phyloP scores from a whole-genome alignment of 2,797 vertebrate species.

The Hyperoplus immaculatus region DNA sequence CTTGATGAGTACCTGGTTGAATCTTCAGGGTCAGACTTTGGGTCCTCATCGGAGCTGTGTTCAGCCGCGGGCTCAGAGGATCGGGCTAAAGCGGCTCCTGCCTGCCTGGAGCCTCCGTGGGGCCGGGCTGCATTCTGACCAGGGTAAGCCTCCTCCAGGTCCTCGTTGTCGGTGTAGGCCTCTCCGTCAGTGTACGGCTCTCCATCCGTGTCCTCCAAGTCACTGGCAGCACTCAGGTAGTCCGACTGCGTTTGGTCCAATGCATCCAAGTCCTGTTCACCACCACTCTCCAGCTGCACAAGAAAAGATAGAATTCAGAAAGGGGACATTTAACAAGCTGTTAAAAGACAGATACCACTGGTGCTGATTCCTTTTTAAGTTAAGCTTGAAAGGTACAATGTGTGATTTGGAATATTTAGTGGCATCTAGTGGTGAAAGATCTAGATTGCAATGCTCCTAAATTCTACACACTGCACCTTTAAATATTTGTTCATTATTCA shows the following conservation, averaged over 20 bases:
- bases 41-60: constrained; percentile 47
- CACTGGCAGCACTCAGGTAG: constrained; percentile 94
- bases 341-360: neutral
- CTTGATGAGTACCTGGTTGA: constrained; percentile 31
- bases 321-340: neutral
- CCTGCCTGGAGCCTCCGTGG: constrained; percentile 42
- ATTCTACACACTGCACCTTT: too few relatives aligned
- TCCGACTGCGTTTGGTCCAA: constrained; percentile 83
- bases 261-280: constrained; percentile 86
- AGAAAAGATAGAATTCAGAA: neutral
- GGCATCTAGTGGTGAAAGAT: too few relatives aligned
- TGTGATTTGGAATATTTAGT: too few relatives aligned
- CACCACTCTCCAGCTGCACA: constrained; percentile 87
- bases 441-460: too few relatives aligned
- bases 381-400: neutral
- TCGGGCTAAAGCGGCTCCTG: constrained; percentile 86
- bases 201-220: constrained; percentile 94
- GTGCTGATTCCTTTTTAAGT: neutral
- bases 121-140: constrained; percentile 63
- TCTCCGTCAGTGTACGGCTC: constrained; percentile 87
- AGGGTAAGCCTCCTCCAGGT: constrained; percentile 85
- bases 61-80: constrained; percentile 89
- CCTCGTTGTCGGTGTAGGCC: constrained; percentile 89
- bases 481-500: too few relatives aligned
- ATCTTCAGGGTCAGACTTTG: constrained; percentile 17